Conservation (phyloP, 2,113 vertebrate species). For the Malurus elegans region DNA sequence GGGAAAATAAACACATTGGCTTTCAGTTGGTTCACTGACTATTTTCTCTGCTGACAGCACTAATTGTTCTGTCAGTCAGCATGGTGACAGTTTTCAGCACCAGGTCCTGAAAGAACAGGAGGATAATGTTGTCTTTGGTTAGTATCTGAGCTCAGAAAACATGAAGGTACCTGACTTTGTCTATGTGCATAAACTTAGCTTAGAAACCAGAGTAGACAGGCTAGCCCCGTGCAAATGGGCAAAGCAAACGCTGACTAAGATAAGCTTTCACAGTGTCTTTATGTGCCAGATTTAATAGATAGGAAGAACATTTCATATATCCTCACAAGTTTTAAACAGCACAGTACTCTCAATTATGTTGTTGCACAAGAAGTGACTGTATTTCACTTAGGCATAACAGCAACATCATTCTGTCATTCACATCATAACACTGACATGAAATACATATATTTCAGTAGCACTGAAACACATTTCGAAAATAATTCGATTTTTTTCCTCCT, state of each 20-base stretch:
- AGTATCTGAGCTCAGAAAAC: background rate
- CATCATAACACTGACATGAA: background rate
- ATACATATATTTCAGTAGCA: too few species aligned
- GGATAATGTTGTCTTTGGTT: constrained; percentile 1
- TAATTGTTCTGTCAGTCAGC: constrained; percentile 57
- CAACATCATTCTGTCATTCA: background rate
- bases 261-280: background rate
- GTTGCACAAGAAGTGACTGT: background rate
- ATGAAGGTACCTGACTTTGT: background rate
- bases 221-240: background rate
- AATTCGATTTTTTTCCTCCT: background rate
- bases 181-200: background rate
- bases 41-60: constrained; percentile 37
- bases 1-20: constrained; percentile 53
- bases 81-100: constrained; percentile 33
- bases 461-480: background rate
- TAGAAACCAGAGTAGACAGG: background rate
- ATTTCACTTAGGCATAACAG: background rate
- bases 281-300: background rate
- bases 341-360: background rate
- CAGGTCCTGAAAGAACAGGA: background rate
- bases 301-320: background rate
- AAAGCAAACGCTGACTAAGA: background rate
- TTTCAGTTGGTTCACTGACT: constrained; percentile 25
- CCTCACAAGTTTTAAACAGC: background rate